Conservation (phyloP, 1,140 invertebrate species). For the Drosophila bocqueti region DNA sequence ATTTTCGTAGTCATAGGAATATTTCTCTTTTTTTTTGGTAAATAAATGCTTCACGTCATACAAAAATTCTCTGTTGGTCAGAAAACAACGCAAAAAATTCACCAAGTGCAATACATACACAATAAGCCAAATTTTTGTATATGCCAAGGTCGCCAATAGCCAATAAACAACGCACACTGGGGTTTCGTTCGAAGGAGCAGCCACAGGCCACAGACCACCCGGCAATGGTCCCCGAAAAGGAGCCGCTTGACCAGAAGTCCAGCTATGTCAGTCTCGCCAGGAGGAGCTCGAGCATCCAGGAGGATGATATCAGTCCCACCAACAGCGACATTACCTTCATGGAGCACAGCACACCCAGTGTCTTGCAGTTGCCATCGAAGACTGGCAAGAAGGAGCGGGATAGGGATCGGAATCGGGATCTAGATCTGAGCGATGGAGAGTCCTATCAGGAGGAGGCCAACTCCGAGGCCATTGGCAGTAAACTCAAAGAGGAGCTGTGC, state of each 20-base stretch:
- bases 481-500: slow-evolving; percentile 68
- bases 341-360: slow-evolving; percentile 8
- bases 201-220: background rate
- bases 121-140: slow-evolving; percentile 65
- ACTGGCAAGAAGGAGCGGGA: background rate
- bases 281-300: slow-evolving; percentile 1
- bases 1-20: slow-evolving; percentile 49
- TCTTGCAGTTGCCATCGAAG: background rate
- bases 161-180: slow-evolving; percentile 7
- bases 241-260: slow-evolving; percentile 11
- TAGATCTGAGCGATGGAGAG: slow-evolving; percentile 3
- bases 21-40: slow-evolving; percentile 47
- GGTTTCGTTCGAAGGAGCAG: slow-evolving; percentile 5
- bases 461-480: slow-evolving; percentile 59
- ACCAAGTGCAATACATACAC: slow-evolving; percentile 23
- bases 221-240: slow-evolving; percentile 47
- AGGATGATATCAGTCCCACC: background rate
- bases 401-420: background rate
- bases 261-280: slow-evolving; percentile 42
- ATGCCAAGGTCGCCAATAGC: slow-evolving; percentile 27
- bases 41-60: slow-evolving; percentile 45
- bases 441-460: slow-evolving; percentile 14
- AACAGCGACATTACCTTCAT: slow-evolving; percentile 11
- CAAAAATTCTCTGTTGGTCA: slow-evolving; percentile 79
- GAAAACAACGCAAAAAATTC: slow-evolving; percentile 51